These are phyloP conservation scores for Drosophila rhopaloa DNA, from an alignment of 1,140 invertebrate genomes.

Conservation along the genomic window DNA sequence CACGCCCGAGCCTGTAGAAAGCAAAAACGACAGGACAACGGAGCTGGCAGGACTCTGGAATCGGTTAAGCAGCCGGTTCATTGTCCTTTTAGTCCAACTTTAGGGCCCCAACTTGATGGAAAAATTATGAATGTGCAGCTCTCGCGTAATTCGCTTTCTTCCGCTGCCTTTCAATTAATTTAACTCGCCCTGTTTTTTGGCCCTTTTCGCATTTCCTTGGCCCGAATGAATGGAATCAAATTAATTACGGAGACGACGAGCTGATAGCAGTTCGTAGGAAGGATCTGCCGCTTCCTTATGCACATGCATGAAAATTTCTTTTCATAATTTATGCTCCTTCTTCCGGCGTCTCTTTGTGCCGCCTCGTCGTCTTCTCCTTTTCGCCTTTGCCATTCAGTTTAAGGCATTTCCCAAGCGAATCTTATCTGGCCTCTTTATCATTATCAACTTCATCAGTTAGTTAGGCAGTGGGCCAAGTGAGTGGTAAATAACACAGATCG, in stretches of 20 bases:
- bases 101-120: background rate
- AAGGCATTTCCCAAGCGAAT: conserved; percentile 55
- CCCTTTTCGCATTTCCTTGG: conserved; percentile 55
- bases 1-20: conserved; percentile 35
- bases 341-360: conserved; percentile 17
- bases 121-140: conserved; percentile 59
- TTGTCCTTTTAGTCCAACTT: conserved; percentile 17
- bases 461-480: conserved; percentile 25
- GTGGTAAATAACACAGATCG: conserved; percentile 1
- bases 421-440: conserved; percentile 56
- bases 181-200: conserved; percentile 37
- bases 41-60: conserved; percentile 35
- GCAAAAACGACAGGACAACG: conserved; percentile 29
- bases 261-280: conserved; percentile 24
- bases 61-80: conserved; percentile 20
- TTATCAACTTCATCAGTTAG: conserved; percentile 73
- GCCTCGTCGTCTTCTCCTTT: conserved; percentile 7
- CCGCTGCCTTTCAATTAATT: conserved; percentile 63
- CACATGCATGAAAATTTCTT: conserved; percentile 79
- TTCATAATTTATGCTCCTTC: conserved; percentile 75
- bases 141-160: conserved; percentile 21
- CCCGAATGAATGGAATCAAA: conserved; percentile 77
- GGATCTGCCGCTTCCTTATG: conserved; percentile 49
- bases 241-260: conserved; percentile 63
- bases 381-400: conserved; percentile 49